Percentiles rank a stretch among this genome's conserved stretches.
Conservation (phyloP, 2,113 vertebrate species). For the Carassius auratus region DNA sequence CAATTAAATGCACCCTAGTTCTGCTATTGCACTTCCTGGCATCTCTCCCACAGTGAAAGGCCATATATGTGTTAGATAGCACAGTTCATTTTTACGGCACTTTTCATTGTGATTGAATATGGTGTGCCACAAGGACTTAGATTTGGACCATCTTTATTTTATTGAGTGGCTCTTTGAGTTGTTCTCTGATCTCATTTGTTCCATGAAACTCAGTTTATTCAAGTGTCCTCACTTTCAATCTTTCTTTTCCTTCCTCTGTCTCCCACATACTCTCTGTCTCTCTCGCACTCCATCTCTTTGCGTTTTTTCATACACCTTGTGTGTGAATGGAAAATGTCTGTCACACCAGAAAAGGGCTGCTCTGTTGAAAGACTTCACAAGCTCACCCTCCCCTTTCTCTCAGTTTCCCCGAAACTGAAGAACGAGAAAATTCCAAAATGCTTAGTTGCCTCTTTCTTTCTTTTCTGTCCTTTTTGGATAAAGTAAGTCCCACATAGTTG, state of each 20-base stretch:
- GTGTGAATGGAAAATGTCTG: slow-evolving; percentile 55
- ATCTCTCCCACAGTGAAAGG: not conserved
- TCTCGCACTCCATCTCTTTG: not conserved
- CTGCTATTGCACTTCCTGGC: slow-evolving; percentile 19
- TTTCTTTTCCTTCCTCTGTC: slow-evolving; percentile 6
- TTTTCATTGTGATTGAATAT: not conserved
- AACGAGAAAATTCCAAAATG: slow-evolving; percentile 23
- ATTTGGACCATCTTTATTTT: not conserved
- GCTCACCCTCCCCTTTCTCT: slow-evolving; percentile 37
- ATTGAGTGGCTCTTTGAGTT: slow-evolving; percentile 12
- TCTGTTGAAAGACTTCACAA: slow-evolving; percentile 46
- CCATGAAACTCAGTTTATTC: slow-evolving; percentile 32
- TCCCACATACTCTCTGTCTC: slow-evolving; percentile 33
- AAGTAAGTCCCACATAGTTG: not conserved
- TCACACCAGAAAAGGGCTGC: slow-evolving; percentile 40
- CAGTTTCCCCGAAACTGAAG: slow-evolving; percentile 37
- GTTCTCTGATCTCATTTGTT: slow-evolving; percentile 40
- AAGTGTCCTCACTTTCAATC: slow-evolving; percentile 32
- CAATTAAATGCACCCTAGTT: slow-evolving; percentile 52
- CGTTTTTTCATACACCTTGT: slow-evolving; percentile 41
- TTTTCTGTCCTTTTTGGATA: not conserved
- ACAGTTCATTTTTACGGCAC: not conserved
- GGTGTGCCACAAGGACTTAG: not conserved
- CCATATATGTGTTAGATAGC: not conserved
- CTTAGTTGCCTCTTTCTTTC: not conserved